Base-by-base conservation (phyloP, 37 sponge, comb jelly and placozoan genomes). In the Agelas oroides region DNA sequence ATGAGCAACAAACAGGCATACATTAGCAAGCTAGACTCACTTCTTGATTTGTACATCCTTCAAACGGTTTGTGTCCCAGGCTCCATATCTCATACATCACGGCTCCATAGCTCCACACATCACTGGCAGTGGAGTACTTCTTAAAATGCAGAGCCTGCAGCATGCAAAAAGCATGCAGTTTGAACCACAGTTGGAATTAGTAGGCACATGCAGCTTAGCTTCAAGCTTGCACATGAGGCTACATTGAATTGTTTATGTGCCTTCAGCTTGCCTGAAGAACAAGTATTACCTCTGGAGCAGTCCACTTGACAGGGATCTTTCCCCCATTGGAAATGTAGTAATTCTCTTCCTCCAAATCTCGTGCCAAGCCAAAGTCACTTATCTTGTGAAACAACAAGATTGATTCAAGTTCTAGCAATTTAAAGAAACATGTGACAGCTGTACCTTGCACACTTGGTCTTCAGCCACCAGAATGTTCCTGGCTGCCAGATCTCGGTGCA, bases 401-500 rank as follows among this genome's bases (percentile, higher is more conserved):
- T n/a, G n/a, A n/a, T n/a, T n/a, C n/a, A n/a, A n/a, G n/a, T n/a
- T n/a, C n/a, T n/a, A n/a, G n/a, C n/a, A n/a, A n/a, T n/a, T n/a
- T n/a, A 46, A 46, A 12, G 46, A 46, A 46, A 46, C 46, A 46
- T 12, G 3, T 46, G 46, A 8, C 8, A 12, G 46, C 46, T 46
- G 6, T 24, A 89, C 84, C 84, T 89, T 89, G 83, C 90, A 89
- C 17, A 64, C 59, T 53, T 62, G 70, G 36, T 70, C 34, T 23
- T 89, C 72, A 53, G 84, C 60, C 32, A 89, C 65, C 33, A 89
- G 75, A 25, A 89, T 89, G 63, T 89, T 89, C 68, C 90, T 83
- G 18, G 90, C 90, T 41, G 90, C 90, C 57, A 89, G 78, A 61
- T 89, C 90, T 79, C 90, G 77, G 84, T 89, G 90, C 15, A 89